phyloP scores from a whole-genome alignment of 2,888 invertebrate species.

The Notodonta ziczac region DNA sequence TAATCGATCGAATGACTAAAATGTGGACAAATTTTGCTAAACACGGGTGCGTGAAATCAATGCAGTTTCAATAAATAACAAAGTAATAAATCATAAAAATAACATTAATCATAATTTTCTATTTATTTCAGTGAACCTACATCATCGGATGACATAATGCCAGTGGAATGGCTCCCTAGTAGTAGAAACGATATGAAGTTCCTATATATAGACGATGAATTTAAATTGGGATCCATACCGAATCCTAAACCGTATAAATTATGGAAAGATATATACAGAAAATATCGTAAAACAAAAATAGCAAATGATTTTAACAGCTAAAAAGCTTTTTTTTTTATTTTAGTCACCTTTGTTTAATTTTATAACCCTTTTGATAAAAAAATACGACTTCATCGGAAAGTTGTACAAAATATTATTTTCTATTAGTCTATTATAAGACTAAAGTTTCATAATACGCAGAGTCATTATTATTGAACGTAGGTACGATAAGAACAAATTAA shows the following conservation, averaged over 20 bases:
- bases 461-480: too few relatives aligned
- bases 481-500: too few relatives aligned
- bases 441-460: too few relatives aligned
- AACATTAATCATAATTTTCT: background rate
- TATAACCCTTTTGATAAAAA: background rate
- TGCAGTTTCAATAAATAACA: background rate
- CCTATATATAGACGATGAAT: slow-evolving; percentile 38
- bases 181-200: slow-evolving; percentile 35
- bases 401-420: too few relatives aligned
- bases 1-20: slow-evolving; percentile 64
- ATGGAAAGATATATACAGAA: slow-evolving; percentile 44
- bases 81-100: background rate
- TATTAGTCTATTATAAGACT: too few relatives aligned
- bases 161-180: slow-evolving; percentile 36
- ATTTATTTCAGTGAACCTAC: slow-evolving; percentile 27
- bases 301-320: slow-evolving; percentile 16
- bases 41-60: slow-evolving; percentile 56
- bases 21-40: slow-evolving; percentile 78
- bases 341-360: background rate
- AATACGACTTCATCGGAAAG: too few relatives aligned
- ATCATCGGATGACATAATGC: slow-evolving; percentile 12
- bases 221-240: slow-evolving; percentile 41
- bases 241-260: slow-evolving; percentile 31
- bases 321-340: background rate
- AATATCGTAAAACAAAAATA: slow-evolving; percentile 32